These are phyloP conservation scores for Corella eumyota DNA, from an alignment of 23 tunicate species.

Conservation along the genomic window DNA sequence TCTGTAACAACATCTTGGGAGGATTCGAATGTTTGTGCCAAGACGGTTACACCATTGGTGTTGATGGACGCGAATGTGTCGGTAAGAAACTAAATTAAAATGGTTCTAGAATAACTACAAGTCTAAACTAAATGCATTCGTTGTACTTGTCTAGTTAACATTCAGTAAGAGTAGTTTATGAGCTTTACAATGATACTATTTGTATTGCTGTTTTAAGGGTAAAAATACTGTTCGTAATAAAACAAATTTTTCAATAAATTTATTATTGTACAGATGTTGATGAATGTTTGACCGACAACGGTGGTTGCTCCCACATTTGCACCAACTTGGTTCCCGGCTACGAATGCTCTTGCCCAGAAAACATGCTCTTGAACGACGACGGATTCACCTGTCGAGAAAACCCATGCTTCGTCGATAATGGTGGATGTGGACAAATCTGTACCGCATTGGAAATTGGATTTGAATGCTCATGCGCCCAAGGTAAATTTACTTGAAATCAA, in stretches of 20 bases:
- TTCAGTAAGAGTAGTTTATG: no score
- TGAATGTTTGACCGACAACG: constrained; percentile 72
- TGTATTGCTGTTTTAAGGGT: no score
- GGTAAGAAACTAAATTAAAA: constrained; percentile 23
- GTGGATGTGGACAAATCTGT: constrained; percentile 80
- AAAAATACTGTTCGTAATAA: no score
- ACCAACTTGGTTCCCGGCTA: constrained; percentile 59
- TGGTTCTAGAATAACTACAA: no score
- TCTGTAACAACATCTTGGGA: constrained; percentile 61
- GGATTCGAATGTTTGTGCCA: constrained; percentile 63
- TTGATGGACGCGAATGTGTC: constrained; percentile 55
- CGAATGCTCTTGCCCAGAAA: constrained; percentile 73
- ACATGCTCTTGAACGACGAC: constrained; percentile 47
- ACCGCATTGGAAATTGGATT: constrained; percentile 27
- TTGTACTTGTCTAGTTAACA: no score
- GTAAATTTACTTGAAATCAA: constrained; percentile 7
- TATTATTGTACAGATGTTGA: constrained; percentile 35
- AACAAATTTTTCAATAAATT: neutral
- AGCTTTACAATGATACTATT: no score
- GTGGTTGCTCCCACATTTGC: constrained; percentile 68
- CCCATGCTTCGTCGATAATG: constrained; percentile 79
- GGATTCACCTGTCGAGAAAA: constrained; percentile 51
- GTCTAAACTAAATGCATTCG: no score
- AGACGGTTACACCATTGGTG: constrained; percentile 30
- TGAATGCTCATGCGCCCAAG: constrained; percentile 52